Evolutionary conservation across 92 coral and sea anemone genomes (phyloP).

Genomic region (Parazoanthus atlanticus): DNA sequence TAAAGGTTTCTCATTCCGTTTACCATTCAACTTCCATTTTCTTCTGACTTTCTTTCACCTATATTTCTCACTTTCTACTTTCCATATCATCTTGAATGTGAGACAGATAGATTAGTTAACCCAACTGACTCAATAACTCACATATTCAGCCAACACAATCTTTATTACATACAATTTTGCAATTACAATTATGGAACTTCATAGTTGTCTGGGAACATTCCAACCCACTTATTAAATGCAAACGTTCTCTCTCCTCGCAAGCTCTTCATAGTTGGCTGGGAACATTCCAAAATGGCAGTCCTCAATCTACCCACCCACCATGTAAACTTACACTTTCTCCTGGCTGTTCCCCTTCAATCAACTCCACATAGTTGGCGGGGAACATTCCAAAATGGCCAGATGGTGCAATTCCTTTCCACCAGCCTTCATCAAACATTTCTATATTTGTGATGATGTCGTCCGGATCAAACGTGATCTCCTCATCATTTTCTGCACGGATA

Average conservation of each 20-base stretch:
- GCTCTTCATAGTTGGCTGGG: slow-evolving; percentile 84
- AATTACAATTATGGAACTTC: no score
- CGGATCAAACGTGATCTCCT: slow-evolving; percentile 90
- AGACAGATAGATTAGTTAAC: no score
- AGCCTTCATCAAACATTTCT: slow-evolving; percentile 80
- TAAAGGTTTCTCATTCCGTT: no score
- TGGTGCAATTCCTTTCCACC: slow-evolving; percentile 97
- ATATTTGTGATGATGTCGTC: slow-evolving; percentile 90
- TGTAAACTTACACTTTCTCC: slow-evolving; percentile 9
- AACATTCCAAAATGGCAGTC: slow-evolving; percentile 71
- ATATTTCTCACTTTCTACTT: no score
- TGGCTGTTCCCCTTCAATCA: slow-evolving; percentile 46
- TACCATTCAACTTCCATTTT: no score
- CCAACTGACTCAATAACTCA: no score
- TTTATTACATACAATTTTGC: no score
- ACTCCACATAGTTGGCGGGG: slow-evolving; percentile 95
- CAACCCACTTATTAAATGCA: not conserved
- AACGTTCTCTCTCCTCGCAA: not conserved
- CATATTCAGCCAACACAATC: no score
- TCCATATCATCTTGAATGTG: no score
- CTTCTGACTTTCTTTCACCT: no score
- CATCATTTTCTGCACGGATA: slow-evolving; percentile 62
- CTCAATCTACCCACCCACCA: not conserved
- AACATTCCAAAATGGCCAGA: slow-evolving; percentile 86
- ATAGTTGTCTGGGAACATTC: not conserved